A percentile compares a stretch with the other conserved stretches of the same genome.
Conservation (phyloP, 2,113 vertebrate genomes). For the Junco hyemalis region DNA sequence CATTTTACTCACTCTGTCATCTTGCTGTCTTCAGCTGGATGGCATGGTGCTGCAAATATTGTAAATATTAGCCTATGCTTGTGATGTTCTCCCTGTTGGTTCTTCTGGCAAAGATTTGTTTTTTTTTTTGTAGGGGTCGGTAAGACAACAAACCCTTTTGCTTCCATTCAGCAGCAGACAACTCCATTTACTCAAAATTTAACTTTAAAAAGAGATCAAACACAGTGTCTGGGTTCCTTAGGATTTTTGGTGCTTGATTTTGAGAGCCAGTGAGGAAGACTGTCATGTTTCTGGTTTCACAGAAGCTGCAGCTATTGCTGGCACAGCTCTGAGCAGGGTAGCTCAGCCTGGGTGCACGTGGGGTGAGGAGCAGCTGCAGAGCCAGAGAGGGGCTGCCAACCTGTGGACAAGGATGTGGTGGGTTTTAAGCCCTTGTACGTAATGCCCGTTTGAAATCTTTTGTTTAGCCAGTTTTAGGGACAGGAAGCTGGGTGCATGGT, state of each 20-base stretch:
- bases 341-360: fast-evolving
- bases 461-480: background rate
- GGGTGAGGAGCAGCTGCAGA: background rate
- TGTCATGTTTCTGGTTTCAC: background rate
- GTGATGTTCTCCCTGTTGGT: background rate
- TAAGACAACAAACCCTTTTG: background rate
- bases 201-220: background rate
- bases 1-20: background rate
- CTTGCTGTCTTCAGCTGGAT: background rate
- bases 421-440: background rate
- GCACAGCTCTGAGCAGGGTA: background rate
- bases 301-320: background rate
- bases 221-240: background rate
- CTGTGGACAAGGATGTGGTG: background rate
- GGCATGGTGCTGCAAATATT: background rate
- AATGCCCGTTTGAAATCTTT: fast-evolving
- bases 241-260: background rate
- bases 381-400: background rate
- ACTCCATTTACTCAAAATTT: background rate
- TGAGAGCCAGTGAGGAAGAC: background rate
- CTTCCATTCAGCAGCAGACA: background rate
- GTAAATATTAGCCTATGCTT: background rate
- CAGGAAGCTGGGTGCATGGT: background rate
- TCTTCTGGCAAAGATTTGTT: background rate
- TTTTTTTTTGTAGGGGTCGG: background rate